Evolutionary conservation across 2,797 vertebrate species (phyloP).

Genomic region (Enteromius argenteus): DNA sequence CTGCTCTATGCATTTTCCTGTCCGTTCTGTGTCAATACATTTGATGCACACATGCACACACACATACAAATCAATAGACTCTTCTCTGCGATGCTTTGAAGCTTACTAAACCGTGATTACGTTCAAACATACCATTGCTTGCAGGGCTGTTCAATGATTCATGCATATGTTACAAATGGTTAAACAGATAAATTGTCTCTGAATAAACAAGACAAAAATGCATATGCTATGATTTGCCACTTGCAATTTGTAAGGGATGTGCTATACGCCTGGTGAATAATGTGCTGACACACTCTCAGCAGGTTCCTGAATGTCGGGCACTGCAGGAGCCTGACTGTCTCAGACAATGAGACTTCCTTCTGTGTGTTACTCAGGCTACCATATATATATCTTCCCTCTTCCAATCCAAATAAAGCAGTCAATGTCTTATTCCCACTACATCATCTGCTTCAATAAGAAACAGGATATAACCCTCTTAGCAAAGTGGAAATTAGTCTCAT

Average conservation of each 20-base stretch:
- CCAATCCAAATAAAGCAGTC: conserved; percentile 43
- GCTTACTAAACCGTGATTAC: conserved; percentile 35
- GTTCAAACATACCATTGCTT: conserved; percentile 6
- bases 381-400: conserved; percentile 37
- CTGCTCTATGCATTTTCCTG: conserved; percentile 25
- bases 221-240: conserved; percentile 33
- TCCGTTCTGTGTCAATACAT: conserved; percentile 10
- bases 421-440: conserved; percentile 25
- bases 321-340: conserved; percentile 29
- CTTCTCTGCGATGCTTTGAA: not conserved
- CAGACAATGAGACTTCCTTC: conserved; percentile 26
- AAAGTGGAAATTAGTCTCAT: conserved; percentile 22
- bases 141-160: conserved; percentile 23
- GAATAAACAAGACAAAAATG: conserved; percentile 10
- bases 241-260: conserved; percentile 7
- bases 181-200: conserved; percentile 21
- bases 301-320: conserved; percentile 15
- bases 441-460: conserved; percentile 10
- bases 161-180: conserved; percentile 26
- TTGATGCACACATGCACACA: not conserved
- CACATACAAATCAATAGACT: conserved; percentile 28
- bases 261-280: conserved; percentile 15
- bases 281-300: conserved; percentile 33
- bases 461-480: conserved; percentile 29
- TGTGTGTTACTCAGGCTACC: conserved; percentile 18